These are phyloP conservation scores for Parus major DNA, from an alignment of 2,113 vertebrate species.

Conservation along the genomic window DNA sequence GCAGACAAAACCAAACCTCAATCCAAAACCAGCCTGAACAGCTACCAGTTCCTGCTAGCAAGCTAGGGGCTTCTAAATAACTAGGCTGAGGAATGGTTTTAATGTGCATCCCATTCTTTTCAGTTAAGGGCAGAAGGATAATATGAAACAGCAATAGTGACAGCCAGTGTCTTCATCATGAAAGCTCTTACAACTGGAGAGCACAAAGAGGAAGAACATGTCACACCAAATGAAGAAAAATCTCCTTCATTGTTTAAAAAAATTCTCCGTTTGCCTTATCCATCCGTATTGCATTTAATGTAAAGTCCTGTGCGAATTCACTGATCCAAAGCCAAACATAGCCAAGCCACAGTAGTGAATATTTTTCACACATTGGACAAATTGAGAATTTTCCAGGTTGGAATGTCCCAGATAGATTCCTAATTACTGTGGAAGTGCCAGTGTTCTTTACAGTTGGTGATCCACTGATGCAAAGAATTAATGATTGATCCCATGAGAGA, in stretches of 20 bases:
- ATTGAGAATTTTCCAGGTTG: neutral
- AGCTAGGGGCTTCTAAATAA: neutral
- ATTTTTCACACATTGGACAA: neutral
- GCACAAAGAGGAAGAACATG: conserved; percentile 3
- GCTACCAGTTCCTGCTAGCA: neutral
- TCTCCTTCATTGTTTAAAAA: conserved; percentile 5
- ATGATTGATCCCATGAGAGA: neutral
- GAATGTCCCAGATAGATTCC: neutral
- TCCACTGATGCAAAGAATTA: neutral
- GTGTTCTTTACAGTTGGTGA: neutral
- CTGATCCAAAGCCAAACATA: neutral
- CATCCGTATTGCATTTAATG: neutral
- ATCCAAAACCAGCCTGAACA: neutral
- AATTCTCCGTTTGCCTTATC: neutral
- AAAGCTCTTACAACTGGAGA: neutral
- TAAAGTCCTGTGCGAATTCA: neutral
- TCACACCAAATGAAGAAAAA: conserved; percentile 35
- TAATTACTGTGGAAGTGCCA: neutral
- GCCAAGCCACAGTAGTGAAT: neutral
- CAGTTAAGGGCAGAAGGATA: conserved; percentile 1
- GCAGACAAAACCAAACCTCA: neutral
- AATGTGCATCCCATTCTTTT: conserved; percentile 25
- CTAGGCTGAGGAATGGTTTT: neutral
- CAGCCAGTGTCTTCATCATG: conserved; percentile 1
- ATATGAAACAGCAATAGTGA: conserved; percentile 5